Base-by-base conservation (phyloP, 1,140 invertebrate genomes). In the Panagrolaimus sp. region DNA sequence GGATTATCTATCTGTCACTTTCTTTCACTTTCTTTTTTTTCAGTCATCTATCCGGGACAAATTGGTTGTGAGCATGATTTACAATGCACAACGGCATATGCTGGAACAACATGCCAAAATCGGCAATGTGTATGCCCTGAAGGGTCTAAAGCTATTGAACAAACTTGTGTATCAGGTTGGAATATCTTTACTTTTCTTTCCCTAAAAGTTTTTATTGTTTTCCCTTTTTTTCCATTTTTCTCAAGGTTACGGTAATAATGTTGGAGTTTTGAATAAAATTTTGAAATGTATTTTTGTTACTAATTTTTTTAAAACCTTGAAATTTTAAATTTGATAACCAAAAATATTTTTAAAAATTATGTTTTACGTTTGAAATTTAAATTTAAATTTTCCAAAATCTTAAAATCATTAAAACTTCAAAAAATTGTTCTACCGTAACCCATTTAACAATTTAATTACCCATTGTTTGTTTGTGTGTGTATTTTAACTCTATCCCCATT, bases 31-130 rank as follows among this genome's bases (percentile, higher is more conserved):
- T 68, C 32, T 38, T 7, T 38, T 21, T 81, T 67, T n/a, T n/a
- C 62, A 82, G 80, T 83, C n/a, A 78, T 82, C 65, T 82, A 78
- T 65, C 80, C 80, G 15, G 80, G 80, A 44, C 82, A 82, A 71
- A 67, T 63, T 44, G 80, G 80, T 44, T 82, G 80, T 65, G 67
- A 74, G 28, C 48, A 71, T 63, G 80, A 82, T 47, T 58, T 70
- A 28, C 80, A 82, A 72, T 82, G 80, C 63, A 69, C 68, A 32
- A 74, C 81, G 17, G 77, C 78, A 8, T 80, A 82, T 46, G 65
- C 75, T 1, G 74, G 78, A 12, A 73, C 81, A 12, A 52, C 55
- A 58, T 82, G 80, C 66, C 66, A 79, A 43, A 76, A 77, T 63
- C 63, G 77, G 10, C 73, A 80, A 62, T 82, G 80, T 64, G 75